Evolutionary conservation across 2,113 vertebrate genomes (phyloP).

Genomic region (Urocitellus parryii): DNA sequence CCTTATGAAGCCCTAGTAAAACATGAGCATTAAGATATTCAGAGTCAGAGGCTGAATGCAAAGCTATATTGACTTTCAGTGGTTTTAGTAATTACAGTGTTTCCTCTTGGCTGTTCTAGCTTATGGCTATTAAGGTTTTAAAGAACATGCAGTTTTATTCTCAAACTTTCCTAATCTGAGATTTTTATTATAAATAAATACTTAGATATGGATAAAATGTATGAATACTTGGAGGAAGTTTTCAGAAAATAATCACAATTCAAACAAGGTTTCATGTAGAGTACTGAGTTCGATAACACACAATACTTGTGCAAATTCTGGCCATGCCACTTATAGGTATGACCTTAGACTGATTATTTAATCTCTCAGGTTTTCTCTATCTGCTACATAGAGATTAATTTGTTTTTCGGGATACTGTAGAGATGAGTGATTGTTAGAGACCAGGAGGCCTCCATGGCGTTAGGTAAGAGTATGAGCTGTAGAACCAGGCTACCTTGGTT

Average conservation of each 20-base stretch:
- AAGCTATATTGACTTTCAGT: background rate
- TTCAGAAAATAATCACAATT: constrained; percentile 52
- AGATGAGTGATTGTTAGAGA: background rate
- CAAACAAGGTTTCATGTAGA: background rate
- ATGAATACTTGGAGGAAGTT: constrained; percentile 53
- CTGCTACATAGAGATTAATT: constrained; percentile 4
- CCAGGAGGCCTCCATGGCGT: background rate
- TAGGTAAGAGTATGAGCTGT: background rate
- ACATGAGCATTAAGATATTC: background rate
- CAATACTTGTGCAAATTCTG: background rate
- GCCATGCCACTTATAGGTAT: background rate
- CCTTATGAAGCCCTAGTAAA: background rate
- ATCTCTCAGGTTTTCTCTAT: background rate
- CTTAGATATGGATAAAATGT: constrained; percentile 16
- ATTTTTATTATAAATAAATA: constrained; percentile 39
- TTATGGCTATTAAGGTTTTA: background rate
- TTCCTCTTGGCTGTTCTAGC: background rate
- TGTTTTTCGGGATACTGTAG: background rate
- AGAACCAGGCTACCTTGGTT: background rate
- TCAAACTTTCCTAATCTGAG: constrained; percentile 47
- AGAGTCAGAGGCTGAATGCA: background rate
- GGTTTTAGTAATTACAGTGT: background rate
- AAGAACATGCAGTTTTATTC: constrained; percentile 56
- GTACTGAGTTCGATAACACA: background rate
- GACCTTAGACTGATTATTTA: constrained; percentile 38